These are phyloP conservation scores for Dendrolimus punctatus DNA, from an alignment of 1,140 invertebrate genomes.

Conservation along the genomic window DNA sequence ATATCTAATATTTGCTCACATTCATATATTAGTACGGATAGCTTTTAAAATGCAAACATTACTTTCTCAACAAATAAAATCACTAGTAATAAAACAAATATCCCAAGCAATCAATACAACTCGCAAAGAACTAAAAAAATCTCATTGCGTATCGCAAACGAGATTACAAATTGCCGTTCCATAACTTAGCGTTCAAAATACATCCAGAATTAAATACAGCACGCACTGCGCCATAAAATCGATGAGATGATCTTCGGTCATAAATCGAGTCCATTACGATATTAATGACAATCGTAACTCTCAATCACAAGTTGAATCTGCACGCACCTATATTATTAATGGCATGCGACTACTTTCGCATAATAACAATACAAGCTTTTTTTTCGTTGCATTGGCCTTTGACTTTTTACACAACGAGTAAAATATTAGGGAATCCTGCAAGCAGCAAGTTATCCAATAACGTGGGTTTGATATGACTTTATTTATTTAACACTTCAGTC, in stretches of 20 bases:
- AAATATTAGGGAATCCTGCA: too few relatives aligned
- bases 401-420: too few relatives aligned
- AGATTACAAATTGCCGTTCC: constrained; percentile 25
- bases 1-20: too few relatives aligned
- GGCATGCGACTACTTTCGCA: constrained; percentile 4
- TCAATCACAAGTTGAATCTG: constrained; percentile 35
- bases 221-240: constrained; percentile 29
- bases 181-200: constrained; percentile 17
- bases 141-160: constrained; percentile 15
- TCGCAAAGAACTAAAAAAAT: constrained; percentile 1
- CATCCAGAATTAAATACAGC: constrained; percentile 32
- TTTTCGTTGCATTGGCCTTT: too few relatives aligned
- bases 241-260: constrained; percentile 34
- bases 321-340: constrained; percentile 26
- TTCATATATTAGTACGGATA: too few relatives aligned
- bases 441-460: too few relatives aligned
- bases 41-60: too few relatives aligned
- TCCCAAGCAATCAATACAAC: constrained; percentile 7
- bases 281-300: constrained; percentile 54
- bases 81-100: constrained; percentile 6
- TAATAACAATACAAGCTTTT: constrained; percentile 15
- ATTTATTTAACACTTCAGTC: too few relatives aligned
- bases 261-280: constrained; percentile 50
- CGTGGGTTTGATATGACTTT: too few relatives aligned
- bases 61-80: too few relatives aligned